phyloP scores from a whole-genome alignment of 2,888 invertebrate genomes.

The Odontomyia ornata region DNA sequence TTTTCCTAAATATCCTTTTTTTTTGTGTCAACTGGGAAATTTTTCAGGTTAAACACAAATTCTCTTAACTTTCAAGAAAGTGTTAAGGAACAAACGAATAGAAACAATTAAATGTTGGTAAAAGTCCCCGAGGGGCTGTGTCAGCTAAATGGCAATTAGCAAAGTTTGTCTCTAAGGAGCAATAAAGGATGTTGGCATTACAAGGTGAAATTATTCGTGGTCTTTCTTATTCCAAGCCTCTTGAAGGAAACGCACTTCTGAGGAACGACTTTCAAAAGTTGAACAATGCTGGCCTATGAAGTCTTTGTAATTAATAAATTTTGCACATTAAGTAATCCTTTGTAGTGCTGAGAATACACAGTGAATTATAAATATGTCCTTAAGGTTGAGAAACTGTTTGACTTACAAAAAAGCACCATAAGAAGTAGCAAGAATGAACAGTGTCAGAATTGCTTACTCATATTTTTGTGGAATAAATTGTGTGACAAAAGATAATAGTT shows the following conservation, averaged over 20 bases:
- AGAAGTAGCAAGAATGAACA: no score
- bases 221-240: neutral
- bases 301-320: constrained; percentile 29
- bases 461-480: no score
- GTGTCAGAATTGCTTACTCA: no score
- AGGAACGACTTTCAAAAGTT: neutral
- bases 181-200: constrained; percentile 50
- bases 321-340: neutral
- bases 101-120: constrained; percentile 42
- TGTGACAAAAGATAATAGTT: no score
- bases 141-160: constrained; percentile 53
- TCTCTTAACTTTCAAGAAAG: neutral
- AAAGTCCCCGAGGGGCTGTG: constrained; percentile 42
- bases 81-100: neutral
- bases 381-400: no score
- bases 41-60: no score
- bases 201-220: neutral
- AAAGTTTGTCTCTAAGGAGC: constrained; percentile 53
- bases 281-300: neutral
- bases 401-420: no score
- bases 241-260: neutral
- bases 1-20: neutral
- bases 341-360: neutral
- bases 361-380: no score
- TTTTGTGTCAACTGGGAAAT: no score